Evolutionary conservation across 1,140 invertebrate genomes (phyloP), one percentile per base, ranked within the genome.

Genomic region (Physella acuta): DNA sequence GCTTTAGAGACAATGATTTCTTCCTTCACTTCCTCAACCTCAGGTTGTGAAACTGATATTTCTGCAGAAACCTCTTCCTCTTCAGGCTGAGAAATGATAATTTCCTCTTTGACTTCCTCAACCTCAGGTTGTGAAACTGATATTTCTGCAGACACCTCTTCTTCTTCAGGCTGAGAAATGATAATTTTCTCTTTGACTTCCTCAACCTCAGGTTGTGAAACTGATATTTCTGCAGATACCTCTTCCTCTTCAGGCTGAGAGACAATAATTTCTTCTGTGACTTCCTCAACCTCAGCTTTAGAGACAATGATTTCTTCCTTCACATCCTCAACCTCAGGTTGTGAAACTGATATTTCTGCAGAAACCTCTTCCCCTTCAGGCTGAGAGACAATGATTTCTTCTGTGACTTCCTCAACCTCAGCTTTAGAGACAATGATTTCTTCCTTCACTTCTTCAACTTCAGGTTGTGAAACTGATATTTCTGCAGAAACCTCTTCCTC

Each of bases 81-180:
- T 36, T 67, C 51, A 34, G 17, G 30, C 53, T 37, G n/a, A 36
- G 31, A 30, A 53, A 33, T 31, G 17, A 26, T 44, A 31, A 69
- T 61, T 64, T 74, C 71, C 31, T 64, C 73, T 17, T 73, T 66
- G 56, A 73, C 71, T 49, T 78, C 72, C 53, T 75, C 71, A 60
- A 60, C 33, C 53, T 67, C 34, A 11, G 62, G 53, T 64, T 68
- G 39, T 33, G 55, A 55, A 39, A 77, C 56, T n/a, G 51, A 34
- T 36, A 70, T 37, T 61, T 70, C 67, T n/a, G n/a, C n/a, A n/a
- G n/a, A n/a, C 20, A 3, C 17, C 2, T 64, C 62, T 30, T 51
- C 62, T 37, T 37, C 31, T 34, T 63, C 56, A 44, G 62, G 68
- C 55, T 73, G 34, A 30, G 37, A 28, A 39, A 67, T 52, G 26